Evolutionary conservation across 1,140 invertebrate genomes (phyloP).

Genomic region (Drosophila busckii): DNA sequence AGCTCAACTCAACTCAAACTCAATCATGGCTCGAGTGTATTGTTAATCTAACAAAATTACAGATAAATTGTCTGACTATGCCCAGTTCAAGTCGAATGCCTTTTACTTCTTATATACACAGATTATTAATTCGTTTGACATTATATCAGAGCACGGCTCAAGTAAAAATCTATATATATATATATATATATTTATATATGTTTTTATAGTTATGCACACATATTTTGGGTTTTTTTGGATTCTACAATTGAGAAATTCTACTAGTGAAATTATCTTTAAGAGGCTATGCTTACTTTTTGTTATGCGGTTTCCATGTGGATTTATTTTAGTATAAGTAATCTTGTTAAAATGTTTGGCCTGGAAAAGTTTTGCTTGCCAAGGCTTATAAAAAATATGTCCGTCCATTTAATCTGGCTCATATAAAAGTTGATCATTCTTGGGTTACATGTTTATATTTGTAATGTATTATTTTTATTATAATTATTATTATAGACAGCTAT

Average conservation of each 20-base stretch:
- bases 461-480: constrained; percentile 51
- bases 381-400: constrained; percentile 71
- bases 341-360: constrained; percentile 66
- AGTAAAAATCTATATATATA: constrained; percentile 46
- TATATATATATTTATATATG: no score
- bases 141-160: constrained; percentile 17
- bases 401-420: constrained; percentile 72
- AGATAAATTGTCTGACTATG: no score
- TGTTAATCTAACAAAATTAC: no score
- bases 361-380: constrained; percentile 65
- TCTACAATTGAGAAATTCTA: constrained; percentile 74
- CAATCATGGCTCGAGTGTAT: no score
- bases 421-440: constrained; percentile 65
- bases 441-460: constrained; percentile 13
- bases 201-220: constrained; percentile 37
- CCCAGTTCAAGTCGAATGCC: no score
- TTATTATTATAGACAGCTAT: constrained; percentile 61
- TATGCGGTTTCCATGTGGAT: constrained; percentile 13
- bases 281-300: constrained; percentile 22
- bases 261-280: constrained; percentile 48
- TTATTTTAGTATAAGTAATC: constrained; percentile 51
- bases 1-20: no score
- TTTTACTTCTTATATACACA: no score
- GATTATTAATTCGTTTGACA: no score
- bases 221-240: no score